Base-by-base conservation (phyloP, 2,888 invertebrate genomes). In the Platycheirus rosarum region DNA sequence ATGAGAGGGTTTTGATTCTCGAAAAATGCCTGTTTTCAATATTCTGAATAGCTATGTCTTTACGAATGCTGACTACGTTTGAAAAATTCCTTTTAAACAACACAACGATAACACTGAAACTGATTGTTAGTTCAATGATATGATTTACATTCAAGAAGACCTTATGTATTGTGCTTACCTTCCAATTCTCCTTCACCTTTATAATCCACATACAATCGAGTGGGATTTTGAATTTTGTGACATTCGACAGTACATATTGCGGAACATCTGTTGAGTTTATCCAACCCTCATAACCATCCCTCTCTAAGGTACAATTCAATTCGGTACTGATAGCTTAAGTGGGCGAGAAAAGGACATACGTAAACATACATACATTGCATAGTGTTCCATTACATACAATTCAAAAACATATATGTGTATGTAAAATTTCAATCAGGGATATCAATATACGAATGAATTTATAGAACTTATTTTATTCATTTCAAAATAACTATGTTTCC, bases 181-280 rank as follows among this genome's bases (percentile, higher is more conserved):
- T 93, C 92, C 93, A 93, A 11, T 92, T 92, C 7, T 92, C 90
- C 65, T 91, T 89, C 1, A 95, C 95, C 13, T 91, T 92, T 65
- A 95, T 93, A 73, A 92, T 91, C 95, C 95, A 95, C 88, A 95
- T 93, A 88, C 95, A 95, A 87, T 95, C 95, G 51, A 95, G 89
- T 0, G 94, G 92, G 69, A 93, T 90, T 70, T 92, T 91, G 86
- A 93, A 91, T 57, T 91, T 89, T 69, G 89, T 91, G 8, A 93
- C 92, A 84, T 92, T 91, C 66, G 91, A 91, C 71, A 91, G 89
- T 14, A 92, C 91, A 9, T 92, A 92, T 62, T 89, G 85, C 44
- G 92, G 90, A 76, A 95, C 93, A 86, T 94, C 93, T 13, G 90
- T 88, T 73, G 92, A 92, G 82, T 92, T 91, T 77, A 94, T 92